phyloP scores from a whole-genome alignment of 2,888 invertebrate species.

The Gari tellinella region DNA sequence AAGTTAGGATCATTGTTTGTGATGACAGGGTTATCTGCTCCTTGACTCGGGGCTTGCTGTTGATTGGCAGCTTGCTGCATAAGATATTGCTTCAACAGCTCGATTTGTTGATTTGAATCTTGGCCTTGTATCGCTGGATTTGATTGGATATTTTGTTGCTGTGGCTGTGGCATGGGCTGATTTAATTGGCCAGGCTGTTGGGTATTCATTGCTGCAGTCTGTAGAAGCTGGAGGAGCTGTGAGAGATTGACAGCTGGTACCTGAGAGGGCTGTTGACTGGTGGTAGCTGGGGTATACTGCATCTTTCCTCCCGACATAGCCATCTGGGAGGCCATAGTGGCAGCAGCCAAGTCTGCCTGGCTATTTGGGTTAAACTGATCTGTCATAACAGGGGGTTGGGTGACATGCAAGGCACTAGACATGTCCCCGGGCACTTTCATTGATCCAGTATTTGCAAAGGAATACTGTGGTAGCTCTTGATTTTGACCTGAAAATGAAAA shows the following conservation, averaged over 20 bases:
- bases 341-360: constrained; percentile 35
- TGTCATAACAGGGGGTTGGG: constrained; percentile 11
- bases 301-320: constrained; percentile 55
- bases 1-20: constrained; percentile 49
- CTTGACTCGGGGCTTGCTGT: constrained; percentile 20
- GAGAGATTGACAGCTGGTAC: constrained; percentile 32
- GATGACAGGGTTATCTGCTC: constrained; percentile 32
- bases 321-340: constrained; percentile 39
- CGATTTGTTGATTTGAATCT: constrained; percentile 25
- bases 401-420: constrained; percentile 11
- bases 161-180: constrained; percentile 10
- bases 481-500: constrained; percentile 27
- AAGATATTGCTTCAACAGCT: constrained; percentile 39
- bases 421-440: constrained; percentile 24
- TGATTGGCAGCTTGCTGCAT: constrained; percentile 16
- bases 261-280: constrained; percentile 13
- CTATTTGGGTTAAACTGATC: constrained; percentile 18
- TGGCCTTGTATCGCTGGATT: constrained; percentile 3
- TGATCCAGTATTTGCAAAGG: constrained; percentile 53
- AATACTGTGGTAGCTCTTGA: constrained; percentile 58
- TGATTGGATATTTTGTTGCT: constrained; percentile 9
- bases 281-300: constrained; percentile 39
- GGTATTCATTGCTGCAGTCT: constrained; percentile 19
- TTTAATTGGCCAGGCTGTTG: constrained; percentile 26
- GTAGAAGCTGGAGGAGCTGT: constrained; percentile 35